These are phyloP conservation scores for Melanogrammus aeglefinus DNA, from an alignment of 2,797 vertebrate genomes.

Conservation along the genomic window DNA sequence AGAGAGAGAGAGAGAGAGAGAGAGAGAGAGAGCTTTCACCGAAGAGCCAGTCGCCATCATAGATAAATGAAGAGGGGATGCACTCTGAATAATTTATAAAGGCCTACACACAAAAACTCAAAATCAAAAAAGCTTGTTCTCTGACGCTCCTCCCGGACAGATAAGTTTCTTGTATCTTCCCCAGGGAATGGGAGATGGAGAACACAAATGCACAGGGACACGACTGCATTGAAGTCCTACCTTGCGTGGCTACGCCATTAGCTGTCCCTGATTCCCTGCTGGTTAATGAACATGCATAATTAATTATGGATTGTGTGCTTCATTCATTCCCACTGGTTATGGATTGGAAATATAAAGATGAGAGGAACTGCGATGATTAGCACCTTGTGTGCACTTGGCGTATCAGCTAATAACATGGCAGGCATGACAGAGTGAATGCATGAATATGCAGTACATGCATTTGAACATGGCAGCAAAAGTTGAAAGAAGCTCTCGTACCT, in stretches of 20 bases:
- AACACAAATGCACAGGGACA: slow-evolving; percentile 28
- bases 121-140: slow-evolving; percentile 59
- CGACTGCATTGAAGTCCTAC: slow-evolving; percentile 28
- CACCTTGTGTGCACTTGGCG: not conserved
- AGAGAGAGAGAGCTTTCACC: slow-evolving; percentile 17
- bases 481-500: too few species aligned
- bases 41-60: not conserved
- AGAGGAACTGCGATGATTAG: not conserved
- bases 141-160: slow-evolving; percentile 49
- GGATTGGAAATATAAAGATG: slow-evolving; percentile 32
- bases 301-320: slow-evolving; percentile 39
- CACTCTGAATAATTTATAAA: slow-evolving; percentile 72
- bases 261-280: slow-evolving; percentile 36
- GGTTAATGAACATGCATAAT: slow-evolving; percentile 60
- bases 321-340: slow-evolving; percentile 31
- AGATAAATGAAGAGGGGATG: slow-evolving; percentile 14
- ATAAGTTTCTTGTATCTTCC: slow-evolving; percentile 52
- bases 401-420: not conserved
- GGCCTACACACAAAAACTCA: slow-evolving; percentile 62
- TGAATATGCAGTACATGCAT: too few species aligned
- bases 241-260: slow-evolving; percentile 44
- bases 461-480: too few species aligned
- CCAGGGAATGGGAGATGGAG: slow-evolving; percentile 49
- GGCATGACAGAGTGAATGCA: not conserved
- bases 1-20: slow-evolving; percentile 9